Evolutionary conservation across 2,797 vertebrate species (phyloP).

Genomic region (Anguilla marmorata): DNA sequence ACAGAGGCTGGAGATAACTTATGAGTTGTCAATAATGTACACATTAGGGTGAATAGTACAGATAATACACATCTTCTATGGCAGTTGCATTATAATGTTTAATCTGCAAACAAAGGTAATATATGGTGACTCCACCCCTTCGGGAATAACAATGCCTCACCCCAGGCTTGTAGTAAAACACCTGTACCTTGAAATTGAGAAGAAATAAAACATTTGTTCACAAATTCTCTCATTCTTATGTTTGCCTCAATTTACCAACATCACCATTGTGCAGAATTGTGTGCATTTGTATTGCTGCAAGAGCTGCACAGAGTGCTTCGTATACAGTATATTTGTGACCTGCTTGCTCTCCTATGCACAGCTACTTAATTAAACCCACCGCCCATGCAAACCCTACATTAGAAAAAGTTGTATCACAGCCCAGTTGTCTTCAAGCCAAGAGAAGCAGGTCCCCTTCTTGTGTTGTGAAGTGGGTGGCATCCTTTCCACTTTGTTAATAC

Average conservation of each 20-base stretch:
- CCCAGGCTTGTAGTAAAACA: background rate
- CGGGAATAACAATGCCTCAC: background rate
- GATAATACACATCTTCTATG: background rate
- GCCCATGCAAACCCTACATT: background rate
- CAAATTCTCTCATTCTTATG: background rate
- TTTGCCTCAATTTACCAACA: background rate
- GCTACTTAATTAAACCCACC: background rate
- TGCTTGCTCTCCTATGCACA: background rate
- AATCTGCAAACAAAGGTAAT: background rate
- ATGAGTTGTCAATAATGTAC: no score
- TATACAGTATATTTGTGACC: background rate
- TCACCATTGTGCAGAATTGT: background rate
- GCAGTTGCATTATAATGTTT: background rate
- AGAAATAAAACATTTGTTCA: background rate
- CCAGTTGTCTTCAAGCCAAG: background rate
- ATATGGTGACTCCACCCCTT: background rate
- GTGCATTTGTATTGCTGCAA: background rate
- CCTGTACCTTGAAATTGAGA: background rate
- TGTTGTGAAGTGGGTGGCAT: background rate
- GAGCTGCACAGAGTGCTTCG: background rate
- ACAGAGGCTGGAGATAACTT: background rate
- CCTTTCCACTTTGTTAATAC: background rate
- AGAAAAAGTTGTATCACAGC: background rate
- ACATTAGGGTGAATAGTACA: background rate
- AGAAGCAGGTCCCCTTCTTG: background rate